Evolutionary conservation across 2,113 vertebrate species (phyloP).

Genomic region (Mus pahari): DNA sequence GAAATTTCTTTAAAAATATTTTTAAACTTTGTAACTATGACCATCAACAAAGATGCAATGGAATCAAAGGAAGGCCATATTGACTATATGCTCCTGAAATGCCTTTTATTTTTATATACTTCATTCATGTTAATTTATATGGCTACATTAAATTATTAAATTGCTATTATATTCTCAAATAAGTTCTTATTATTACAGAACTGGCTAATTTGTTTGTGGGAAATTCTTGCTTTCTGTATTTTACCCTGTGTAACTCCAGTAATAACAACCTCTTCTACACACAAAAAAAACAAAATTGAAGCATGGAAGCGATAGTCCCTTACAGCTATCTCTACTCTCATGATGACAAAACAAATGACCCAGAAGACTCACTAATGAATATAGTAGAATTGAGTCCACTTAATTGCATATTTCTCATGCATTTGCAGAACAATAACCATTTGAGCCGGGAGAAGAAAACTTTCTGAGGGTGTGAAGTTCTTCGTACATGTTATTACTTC

Average conservation of each 20-base stretch:
- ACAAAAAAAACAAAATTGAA: not conserved
- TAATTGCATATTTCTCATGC: not conserved
- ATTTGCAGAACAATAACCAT: not conserved
- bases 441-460: not conserved
- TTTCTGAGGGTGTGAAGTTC: not conserved
- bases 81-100: not conserved
- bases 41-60: not conserved
- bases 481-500: not conserved
- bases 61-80: not conserved
- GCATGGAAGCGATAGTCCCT: not conserved
- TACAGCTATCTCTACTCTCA: not conserved
- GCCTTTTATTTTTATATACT: not conserved
- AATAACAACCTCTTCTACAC: conserved; percentile 47
- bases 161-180: conserved; percentile 21
- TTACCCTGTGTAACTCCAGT: not conserved
- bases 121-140: conserved; percentile 39
- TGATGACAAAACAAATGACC: not conserved
- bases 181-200: not conserved
- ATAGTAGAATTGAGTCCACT: conserved; percentile 2
- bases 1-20: not conserved
- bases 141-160: not conserved
- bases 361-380: conserved; percentile 47
- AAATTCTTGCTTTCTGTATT: not conserved
- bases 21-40: not conserved
- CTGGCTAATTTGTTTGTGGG: not conserved